Conservation (phyloP, 1,140 invertebrate species). For the Aphaenogaster rudis region DNA sequence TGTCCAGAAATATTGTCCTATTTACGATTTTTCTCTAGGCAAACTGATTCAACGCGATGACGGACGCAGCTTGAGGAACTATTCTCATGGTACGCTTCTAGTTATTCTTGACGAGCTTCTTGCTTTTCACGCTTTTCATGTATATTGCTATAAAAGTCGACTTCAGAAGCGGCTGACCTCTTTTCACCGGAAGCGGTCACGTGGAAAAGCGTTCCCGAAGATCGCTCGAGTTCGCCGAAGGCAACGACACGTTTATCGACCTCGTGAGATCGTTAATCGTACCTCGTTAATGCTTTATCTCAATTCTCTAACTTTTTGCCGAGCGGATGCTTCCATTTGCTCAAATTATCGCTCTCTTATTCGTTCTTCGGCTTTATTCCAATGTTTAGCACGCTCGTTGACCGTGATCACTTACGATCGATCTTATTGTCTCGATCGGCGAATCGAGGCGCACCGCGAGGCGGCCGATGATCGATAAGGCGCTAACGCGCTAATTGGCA, state of each 20-base stretch:
- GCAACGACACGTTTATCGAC: slow-evolving; percentile 37
- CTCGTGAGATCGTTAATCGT: slow-evolving; percentile 61
- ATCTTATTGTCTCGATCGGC: slow-evolving; percentile 69
- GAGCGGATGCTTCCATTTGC: slow-evolving; percentile 10
- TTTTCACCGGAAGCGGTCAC: slow-evolving; percentile 19
- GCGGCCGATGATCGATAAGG: slow-evolving; percentile 75
- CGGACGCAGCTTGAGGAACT: not conserved
- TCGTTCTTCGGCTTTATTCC: not conserved
- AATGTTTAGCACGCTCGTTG: not conserved
- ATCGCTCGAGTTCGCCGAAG: slow-evolving; percentile 25
- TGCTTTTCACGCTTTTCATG: not conserved
- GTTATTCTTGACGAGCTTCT: slow-evolving; percentile 1
- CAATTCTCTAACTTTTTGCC: slow-evolving; percentile 25
- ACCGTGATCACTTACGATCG: slow-evolving; percentile 50
- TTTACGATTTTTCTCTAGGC: not conserved
- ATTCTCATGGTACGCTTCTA: not conserved
- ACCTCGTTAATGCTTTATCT: slow-evolving; percentile 66
- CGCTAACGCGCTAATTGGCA: slow-evolving; percentile 78
- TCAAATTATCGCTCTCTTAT: slow-evolving; percentile 19
- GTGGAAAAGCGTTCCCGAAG: slow-evolving; percentile 40
- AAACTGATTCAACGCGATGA: not conserved
- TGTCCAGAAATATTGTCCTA: not conserved
- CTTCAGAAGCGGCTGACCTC: not conserved
- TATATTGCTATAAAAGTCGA: slow-evolving; percentile 44
- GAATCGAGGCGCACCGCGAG: slow-evolving; percentile 49